These are phyloP conservation scores for Theristicus caerulescens DNA, from an alignment of 2,113 vertebrate species.

Conservation along the genomic window DNA sequence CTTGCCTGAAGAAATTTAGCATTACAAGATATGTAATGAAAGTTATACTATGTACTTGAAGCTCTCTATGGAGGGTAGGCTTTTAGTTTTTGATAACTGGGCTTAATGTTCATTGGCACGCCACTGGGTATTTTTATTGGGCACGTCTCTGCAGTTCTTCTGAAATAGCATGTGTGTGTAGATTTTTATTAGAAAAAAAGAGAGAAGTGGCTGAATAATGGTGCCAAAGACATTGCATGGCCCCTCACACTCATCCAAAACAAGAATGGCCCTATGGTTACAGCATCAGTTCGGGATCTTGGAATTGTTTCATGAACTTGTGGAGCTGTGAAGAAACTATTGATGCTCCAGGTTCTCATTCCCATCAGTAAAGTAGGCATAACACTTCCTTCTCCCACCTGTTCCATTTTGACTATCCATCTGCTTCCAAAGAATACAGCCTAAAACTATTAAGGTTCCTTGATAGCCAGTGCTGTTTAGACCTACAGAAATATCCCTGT, in stretches of 20 bases:
- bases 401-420: background rate
- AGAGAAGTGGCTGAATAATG: background rate
- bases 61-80: background rate
- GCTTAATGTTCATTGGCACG: background rate
- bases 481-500: background rate
- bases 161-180: background rate
- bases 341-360: background rate
- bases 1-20: background rate
- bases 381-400: background rate
- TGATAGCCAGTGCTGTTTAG: background rate
- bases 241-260: background rate
- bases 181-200: background rate
- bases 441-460: background rate
- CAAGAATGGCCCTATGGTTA: background rate
- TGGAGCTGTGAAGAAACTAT: background rate
- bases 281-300: background rate
- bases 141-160: background rate
- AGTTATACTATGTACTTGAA: background rate
- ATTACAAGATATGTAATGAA: background rate
- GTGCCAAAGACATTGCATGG: background rate
- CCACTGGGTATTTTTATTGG: background rate
- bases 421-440: background rate
- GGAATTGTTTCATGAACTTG: background rate
- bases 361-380: background rate
- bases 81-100: conserved; percentile 23